Percentiles rank a stretch among this genome's conserved stretches.
Evolutionary conservation across 2,113 vertebrate species (phyloP).

Genomic region (Protobothrops flavoviridis): DNA sequence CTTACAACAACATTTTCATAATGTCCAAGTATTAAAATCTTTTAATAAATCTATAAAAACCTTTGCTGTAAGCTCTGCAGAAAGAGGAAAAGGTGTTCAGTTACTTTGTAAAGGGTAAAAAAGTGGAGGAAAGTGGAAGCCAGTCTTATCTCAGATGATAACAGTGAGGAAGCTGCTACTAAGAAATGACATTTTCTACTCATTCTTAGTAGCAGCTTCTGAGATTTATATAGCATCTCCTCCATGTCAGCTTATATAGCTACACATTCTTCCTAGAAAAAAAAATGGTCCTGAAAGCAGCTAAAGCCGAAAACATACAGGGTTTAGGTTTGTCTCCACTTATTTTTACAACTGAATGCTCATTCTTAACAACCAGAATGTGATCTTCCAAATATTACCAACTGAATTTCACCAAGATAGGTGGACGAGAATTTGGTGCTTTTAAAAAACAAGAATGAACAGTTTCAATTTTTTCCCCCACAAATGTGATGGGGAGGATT

Average conservation of each 20-base stretch:
- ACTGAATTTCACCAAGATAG: neutral
- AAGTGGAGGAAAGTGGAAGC: neutral
- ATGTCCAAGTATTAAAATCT: neutral
- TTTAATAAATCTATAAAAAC: neutral
- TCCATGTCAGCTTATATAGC: neutral
- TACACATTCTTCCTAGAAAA: neutral
- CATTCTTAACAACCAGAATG: neutral
- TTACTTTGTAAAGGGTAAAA: neutral
- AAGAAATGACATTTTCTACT: neutral
- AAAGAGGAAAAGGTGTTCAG: neutral
- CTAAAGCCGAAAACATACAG: neutral
- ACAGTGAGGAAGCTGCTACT: neutral
- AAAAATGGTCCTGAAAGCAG: neutral
- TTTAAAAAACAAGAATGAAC: neutral
- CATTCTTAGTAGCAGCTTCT: neutral
- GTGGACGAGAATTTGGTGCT: neutral
- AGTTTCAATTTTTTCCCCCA: neutral
- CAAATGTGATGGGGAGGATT: neutral
- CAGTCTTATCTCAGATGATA: neutral
- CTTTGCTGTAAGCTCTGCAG: neutral
- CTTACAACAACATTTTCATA: neutral
- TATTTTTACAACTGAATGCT: neutral
- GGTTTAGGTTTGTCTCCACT: neutral
- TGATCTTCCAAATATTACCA: neutral
- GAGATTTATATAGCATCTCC: neutral